A percentile compares a stretch with the other conserved stretches of the same genome.
Evolutionary conservation across 2,113 vertebrate genomes (phyloP).

Genomic region (Centropus unirufus): DNA sequence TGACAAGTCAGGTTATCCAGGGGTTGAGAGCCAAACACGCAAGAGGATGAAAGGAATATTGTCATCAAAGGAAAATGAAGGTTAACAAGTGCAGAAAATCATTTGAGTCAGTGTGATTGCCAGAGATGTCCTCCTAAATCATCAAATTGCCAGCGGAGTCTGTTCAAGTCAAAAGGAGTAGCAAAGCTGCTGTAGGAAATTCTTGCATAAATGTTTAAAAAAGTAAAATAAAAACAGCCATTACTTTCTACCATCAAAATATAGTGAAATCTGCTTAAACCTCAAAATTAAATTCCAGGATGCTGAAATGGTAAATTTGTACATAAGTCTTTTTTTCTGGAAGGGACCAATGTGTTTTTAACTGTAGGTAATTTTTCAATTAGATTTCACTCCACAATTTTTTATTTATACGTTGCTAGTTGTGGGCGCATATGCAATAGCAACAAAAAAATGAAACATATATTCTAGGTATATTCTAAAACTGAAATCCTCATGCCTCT

Average conservation of each 20-base stretch:
- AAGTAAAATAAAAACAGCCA: constrained; percentile 15
- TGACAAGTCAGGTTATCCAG: background rate
- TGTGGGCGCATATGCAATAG: background rate
- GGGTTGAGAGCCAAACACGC: background rate
- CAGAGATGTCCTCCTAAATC: background rate
- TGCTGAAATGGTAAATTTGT: background rate
- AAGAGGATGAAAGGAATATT: background rate
- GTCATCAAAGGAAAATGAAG: background rate
- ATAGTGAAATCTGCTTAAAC: constrained; percentile 6
- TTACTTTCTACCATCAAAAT: background rate
- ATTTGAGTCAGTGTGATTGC: background rate
- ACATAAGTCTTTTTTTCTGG: background rate
- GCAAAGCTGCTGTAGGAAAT: background rate
- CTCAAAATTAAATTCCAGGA: constrained; percentile 1
- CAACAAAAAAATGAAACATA: background rate
- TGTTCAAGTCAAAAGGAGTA: background rate
- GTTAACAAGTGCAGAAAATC: background rate
- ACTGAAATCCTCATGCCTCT: background rate
- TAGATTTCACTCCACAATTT: constrained; percentile 34
- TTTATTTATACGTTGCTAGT: constrained; percentile 26
- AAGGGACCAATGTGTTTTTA: constrained; percentile 19
- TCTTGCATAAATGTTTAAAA: background rate
- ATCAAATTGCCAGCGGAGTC: background rate
- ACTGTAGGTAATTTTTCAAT: constrained; percentile 34
- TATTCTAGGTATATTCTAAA: constrained; percentile 23